Base-by-base conservation (phyloP, 2,888 invertebrate genomes). In the Zeuzera pyrina region DNA sequence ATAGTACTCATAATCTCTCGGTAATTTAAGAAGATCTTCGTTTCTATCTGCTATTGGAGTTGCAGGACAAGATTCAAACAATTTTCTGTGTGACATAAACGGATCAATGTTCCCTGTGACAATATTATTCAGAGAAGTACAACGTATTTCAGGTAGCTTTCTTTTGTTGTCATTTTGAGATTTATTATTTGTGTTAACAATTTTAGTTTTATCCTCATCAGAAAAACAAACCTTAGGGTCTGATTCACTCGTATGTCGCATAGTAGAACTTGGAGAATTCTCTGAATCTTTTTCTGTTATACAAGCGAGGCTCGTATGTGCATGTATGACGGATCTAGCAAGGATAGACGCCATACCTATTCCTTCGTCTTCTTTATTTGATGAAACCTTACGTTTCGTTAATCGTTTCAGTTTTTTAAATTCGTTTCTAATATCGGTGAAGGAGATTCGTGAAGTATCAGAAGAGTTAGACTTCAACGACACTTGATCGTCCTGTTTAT, bases 321-420 rank as follows among this genome's bases (percentile, higher is more conserved):
- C 86, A 34, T 85, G 84, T 44, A 88, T 84, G 1, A 90, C 86
- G 2, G 89, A 89, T 38, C 88, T 77, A 5, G 90, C 89, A 11
- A 91, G 65, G 28, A 89, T 74, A 8, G 89, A 87, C 0, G 89
- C 89, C 85, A 91, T 89, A 1, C 87, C 85, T 31, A 86, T 85
- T 1, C 85, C 85, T 45, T 85, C 84, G 19, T 83, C 86, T 30
- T 65, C 62, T 42, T 63, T 67, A 43, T 64, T 66, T n/a, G 48
- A 44, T 29, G 55, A 61, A 2, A 71, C 53, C 49, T 70, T 78
- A 11, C 59, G 57, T 28, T 83, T 71, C 45, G 84, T 84, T 38
- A 84, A 60, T 8, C 67, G 62, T 39, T 67, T 71, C 1, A 81
- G 59, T 41, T 72, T 83, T 36, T 73, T 81, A 12, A 81, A 62